Percentiles rank a stretch among this genome's conserved stretches.
phyloP scores from a whole-genome alignment of 2,888 invertebrate genomes.

The Mystacides longicornis region DNA sequence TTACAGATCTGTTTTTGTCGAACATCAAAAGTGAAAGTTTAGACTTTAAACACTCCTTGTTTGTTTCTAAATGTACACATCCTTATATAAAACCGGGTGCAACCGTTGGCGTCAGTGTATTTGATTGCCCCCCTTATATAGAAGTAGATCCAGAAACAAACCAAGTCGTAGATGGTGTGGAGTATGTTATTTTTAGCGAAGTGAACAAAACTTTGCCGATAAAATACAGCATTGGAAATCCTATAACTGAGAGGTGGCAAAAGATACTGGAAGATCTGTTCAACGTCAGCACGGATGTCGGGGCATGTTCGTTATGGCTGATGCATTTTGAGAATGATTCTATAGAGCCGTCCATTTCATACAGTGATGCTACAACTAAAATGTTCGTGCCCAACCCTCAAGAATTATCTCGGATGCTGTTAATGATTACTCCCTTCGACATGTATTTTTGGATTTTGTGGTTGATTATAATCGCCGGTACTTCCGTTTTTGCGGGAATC shows the following conservation, averaged over 20 bases:
- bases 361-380: slow-evolving; percentile 1
- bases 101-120: background rate
- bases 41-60: background rate
- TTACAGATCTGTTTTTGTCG: background rate
- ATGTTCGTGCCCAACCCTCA: slow-evolving; percentile 4
- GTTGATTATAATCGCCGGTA: background rate
- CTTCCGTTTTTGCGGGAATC: background rate
- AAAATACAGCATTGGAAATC: background rate
- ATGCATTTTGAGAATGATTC: background rate
- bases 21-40: background rate
- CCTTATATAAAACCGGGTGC: background rate
- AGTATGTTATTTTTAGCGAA: background rate
- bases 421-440: background rate
- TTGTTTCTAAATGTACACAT: background rate
- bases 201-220: background rate
- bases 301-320: background rate
- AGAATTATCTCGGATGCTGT: background rate
- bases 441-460: slow-evolving; percentile 2
- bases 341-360: background rate
- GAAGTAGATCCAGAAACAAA: background rate
- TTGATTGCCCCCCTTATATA: slow-evolving; percentile 4
- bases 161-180: background rate
- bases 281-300: background rate
- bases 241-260: background rate
- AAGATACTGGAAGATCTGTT: background rate